Evolutionary conservation across 2,113 vertebrate species (phyloP), one percentile per base, ranked within the genome.

Genomic region (Australoheros scitulus): DNA sequence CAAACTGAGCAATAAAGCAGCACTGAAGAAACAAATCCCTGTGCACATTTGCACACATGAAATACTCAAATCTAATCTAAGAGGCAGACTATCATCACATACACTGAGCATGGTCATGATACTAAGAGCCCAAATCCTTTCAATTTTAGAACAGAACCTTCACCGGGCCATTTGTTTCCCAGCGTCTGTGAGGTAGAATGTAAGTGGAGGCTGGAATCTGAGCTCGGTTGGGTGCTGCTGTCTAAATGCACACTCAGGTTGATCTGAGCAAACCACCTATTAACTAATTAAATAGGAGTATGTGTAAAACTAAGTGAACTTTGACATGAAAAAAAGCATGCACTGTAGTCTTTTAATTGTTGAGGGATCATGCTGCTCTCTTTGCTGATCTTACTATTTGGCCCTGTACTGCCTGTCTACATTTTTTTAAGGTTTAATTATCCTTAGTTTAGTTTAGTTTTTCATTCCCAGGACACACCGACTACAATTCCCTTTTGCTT

Each of bases 41-140:
- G 52, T 50, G 24, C 43, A 29, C 26, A 72, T 50, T 32, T 72
- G 17, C 24, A 1, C 26, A 13, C 1, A 72, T 52, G 2, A 52
- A 72, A 20, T 52, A 29, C 52, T 6, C 24, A 70, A 70, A 70
- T 47, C 24, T 70, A 43, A 70, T 50, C 24, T 18, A 2, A 55
- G 20, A 55, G 52, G 8, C 3, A 52, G 65, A 52, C 29, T 32
- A 52, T 10, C 47, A n/a, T 72, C 26, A 9, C 68, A 14, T 32
- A 2, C 11, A 11, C 11, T 32, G 43, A 52, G 43, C 24, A 0
- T 52, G 29, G 47, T 20, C 24, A 20, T n/a, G 26, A 72, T 0
- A n/a, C 68, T 14, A 52, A 13, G 3, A 70, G 0, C 47, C 26
- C 32, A 3, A 32, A 32, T 32, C 32, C 47, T 52, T 72, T 72